Conservation (phyloP, 2,888 invertebrate species). For the Trissolcus brochymenae region DNA sequence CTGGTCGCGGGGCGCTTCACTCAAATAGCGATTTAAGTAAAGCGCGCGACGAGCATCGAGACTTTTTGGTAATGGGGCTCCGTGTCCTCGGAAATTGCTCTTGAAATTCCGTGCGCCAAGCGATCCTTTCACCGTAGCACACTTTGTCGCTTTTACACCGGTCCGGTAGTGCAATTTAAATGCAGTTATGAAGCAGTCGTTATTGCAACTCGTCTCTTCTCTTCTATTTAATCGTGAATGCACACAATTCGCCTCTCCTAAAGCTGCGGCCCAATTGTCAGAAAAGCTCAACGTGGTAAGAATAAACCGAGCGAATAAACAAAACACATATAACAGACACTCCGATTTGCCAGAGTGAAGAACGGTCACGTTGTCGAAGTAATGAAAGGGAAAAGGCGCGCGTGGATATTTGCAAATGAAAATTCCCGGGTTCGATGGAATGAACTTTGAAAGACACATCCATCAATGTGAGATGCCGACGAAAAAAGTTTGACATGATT, state of each 20-base stretch:
- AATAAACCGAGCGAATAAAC: no score
- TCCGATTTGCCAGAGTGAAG: no score
- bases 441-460: no score
- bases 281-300: no score
- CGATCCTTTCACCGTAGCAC: constrained; percentile 54
- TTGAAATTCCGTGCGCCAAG: constrained; percentile 55
- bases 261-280: no score
- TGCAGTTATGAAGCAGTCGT: constrained; percentile 57
- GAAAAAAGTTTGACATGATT: no score
- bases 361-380: no score
- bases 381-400: no score
- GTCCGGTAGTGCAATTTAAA: constrained; percentile 46
- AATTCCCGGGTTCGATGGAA: no score
- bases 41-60: constrained; percentile 49
- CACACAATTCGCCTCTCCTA: background rate
- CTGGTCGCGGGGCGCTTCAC: constrained; percentile 46
- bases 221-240: constrained; percentile 16
- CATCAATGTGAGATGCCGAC: background rate
- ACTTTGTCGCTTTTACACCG: constrained; percentile 55
- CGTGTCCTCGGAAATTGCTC: constrained; percentile 59
- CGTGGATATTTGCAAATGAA: no score
- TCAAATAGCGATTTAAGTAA: constrained; percentile 55
- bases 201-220: constrained; percentile 42
- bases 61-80: constrained; percentile 56
- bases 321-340: no score